Conservation (phyloP, 2,797 vertebrate genomes). For the Leptodactylus fallax region DNA sequence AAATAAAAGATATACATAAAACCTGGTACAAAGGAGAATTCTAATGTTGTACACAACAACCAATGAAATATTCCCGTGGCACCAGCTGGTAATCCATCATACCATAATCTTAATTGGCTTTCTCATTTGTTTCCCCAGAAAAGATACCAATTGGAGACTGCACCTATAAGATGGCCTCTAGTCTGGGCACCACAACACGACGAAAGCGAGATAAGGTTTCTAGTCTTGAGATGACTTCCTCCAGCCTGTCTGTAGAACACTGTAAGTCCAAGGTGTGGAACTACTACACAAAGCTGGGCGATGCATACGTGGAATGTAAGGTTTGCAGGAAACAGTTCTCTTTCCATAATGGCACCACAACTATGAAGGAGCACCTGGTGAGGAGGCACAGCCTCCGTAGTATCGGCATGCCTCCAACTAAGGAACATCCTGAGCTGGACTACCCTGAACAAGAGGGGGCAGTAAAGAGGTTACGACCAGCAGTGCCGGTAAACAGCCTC, state of each 20-base stretch:
- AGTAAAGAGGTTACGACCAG: constrained; percentile 40
- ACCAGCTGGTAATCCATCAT: no score
- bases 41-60: no score
- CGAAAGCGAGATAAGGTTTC: constrained; percentile 68
- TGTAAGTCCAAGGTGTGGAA: constrained; percentile 77
- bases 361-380: constrained; percentile 76
- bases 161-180: constrained; percentile 61
- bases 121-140: constrained; percentile 57
- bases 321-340: constrained; percentile 77
- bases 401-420: constrained; percentile 46
- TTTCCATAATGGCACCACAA: constrained; percentile 77
- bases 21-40: no score
- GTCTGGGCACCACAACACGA: constrained; percentile 63
- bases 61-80: no score
- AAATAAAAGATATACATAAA: no score
- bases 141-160: constrained; percentile 32
- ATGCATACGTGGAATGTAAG: constrained; percentile 75
- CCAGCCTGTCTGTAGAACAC: constrained; percentile 65
- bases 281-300: constrained; percentile 75
- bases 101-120: no score
- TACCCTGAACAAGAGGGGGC: constrained; percentile 67
- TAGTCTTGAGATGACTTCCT: not conserved
- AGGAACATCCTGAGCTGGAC: constrained; percentile 65
- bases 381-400: constrained; percentile 74
- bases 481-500: not conserved